phyloP scores from a whole-genome alignment of 2,797 vertebrate genomes.

The Caiman crocodilus region DNA sequence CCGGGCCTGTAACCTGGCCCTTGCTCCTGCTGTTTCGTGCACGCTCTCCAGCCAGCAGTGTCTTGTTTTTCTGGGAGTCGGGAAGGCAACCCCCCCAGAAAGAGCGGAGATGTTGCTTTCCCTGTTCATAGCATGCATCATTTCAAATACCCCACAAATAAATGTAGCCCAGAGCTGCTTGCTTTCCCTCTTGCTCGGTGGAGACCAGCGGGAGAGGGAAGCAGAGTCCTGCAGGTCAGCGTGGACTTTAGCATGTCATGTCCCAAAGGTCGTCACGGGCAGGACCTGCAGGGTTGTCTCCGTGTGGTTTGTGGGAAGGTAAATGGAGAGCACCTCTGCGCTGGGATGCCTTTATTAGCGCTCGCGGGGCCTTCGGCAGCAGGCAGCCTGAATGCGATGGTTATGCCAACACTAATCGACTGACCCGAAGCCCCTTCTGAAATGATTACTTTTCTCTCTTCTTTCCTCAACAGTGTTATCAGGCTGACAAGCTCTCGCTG shows the following conservation, averaged over 20 bases:
- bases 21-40: neutral
- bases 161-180: slow-evolving; percentile 21
- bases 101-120: slow-evolving; percentile 23
- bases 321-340: slow-evolving; percentile 19
- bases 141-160: neutral
- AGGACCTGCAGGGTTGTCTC: slow-evolving; percentile 26
- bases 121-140: slow-evolving; percentile 35
- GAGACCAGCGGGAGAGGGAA: slow-evolving; percentile 20
- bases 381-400: neutral
- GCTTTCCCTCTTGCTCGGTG: slow-evolving; percentile 36
- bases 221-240: slow-evolving; percentile 29
- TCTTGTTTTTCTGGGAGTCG: slow-evolving; percentile 61
- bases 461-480: slow-evolving; percentile 7
- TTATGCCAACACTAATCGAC: slow-evolving; percentile 4
- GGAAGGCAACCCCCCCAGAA: slow-evolving; percentile 69
- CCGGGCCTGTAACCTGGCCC: slow-evolving; percentile 40
- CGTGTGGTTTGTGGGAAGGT: slow-evolving; percentile 33
- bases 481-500: neutral
- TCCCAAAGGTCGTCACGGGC: slow-evolving; percentile 26
- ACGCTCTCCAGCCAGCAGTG: slow-evolving; percentile 42
- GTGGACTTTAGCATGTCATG: slow-evolving; percentile 34
- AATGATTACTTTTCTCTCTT: neutral
- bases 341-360: neutral
- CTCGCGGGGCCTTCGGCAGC: neutral
- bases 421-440: neutral